Base-by-base conservation (phyloP, 2,888 invertebrate species). In the Cantharis rufa region DNA sequence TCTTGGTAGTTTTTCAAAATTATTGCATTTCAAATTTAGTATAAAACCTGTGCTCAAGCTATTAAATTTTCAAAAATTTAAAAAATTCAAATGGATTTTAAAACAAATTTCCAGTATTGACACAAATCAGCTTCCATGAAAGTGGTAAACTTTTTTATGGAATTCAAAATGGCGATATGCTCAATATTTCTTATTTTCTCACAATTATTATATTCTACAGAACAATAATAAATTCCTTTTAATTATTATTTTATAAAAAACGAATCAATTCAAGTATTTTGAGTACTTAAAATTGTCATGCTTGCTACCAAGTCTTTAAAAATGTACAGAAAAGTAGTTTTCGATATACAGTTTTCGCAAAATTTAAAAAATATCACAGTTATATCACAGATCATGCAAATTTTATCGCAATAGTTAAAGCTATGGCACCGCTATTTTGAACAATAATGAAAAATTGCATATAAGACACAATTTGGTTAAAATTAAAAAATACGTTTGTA, bases 401-500 rank as follows among this genome's bases (percentile, higher is more conserved):
- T 48, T 48, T 48, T 7, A n/a, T 48, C n/a, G 48, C 48, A 48
- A n/a, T 48, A 48, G n/a, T 48, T 48, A 48, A 48, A 48, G 48
- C 18, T 21, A 64, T 15, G 16, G 64, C 18, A 16, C 64, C 11
- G 18, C 15, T 64, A 18, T 64, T 64, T 3, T 15, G 15, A 28
- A 18, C 48, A 74, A 70, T 62, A 63, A 70, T 63, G 48, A 63
- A 70, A 28, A 73, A 24, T 27, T 61, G 62, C n/a, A 62, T 62
- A 72, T 72, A 72, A 28, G 28, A 16, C 15, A 72, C 61, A 71
- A 5, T 71, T 61, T 62, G 32, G 48, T 71, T 72, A 16, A 72
- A 77, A 70, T 69, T 73, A 71, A 74, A 77, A 9, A 78, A 72
- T 74, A 69, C 21, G 24, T 15, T 74, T 70, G 61, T 63, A 77